phyloP scores from a whole-genome alignment of 2,797 vertebrate species.

The Schizopygopsis pylzovi region DNA sequence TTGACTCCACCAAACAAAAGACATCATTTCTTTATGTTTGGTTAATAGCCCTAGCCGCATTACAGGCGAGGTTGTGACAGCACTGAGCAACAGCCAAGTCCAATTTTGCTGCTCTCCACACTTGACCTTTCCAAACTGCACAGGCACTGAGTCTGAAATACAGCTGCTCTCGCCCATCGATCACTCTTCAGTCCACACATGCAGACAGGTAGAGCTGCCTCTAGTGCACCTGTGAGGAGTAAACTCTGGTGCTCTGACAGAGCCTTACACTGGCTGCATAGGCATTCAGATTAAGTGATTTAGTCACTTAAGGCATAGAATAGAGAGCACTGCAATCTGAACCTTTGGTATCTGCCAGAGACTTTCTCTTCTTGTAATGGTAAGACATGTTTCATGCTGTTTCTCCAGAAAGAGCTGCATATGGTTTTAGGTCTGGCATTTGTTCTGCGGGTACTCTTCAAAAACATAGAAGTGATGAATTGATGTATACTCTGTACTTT shows the following conservation, averaged over 20 bases:
- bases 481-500: constrained; percentile 72
- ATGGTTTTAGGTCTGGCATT: constrained; percentile 13
- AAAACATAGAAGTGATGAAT: neutral
- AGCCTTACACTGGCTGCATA: constrained; percentile 53
- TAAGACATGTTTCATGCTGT: constrained; percentile 20
- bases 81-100: constrained; percentile 50
- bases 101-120: constrained; percentile 49
- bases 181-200: constrained; percentile 50
- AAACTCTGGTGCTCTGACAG: constrained; percentile 61
- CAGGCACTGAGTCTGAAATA: constrained; percentile 51
- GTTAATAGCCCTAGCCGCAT: constrained; percentile 56
- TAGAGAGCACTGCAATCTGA: constrained; percentile 28
- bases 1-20: constrained; percentile 49
- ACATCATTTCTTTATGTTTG: constrained; percentile 60
- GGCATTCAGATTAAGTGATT: constrained; percentile 40
- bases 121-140: constrained; percentile 44
- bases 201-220: constrained; percentile 57
- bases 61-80: constrained; percentile 53
- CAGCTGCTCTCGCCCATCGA: constrained; percentile 48
- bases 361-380: constrained; percentile 24
- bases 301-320: constrained; percentile 10
- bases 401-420: constrained; percentile 30
- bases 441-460: constrained; percentile 8
- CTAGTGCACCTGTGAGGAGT: constrained; percentile 63
- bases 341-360: constrained; percentile 24